Base-by-base conservation (phyloP, 2,888 invertebrate genomes). In the Acleris sparsana region DNA sequence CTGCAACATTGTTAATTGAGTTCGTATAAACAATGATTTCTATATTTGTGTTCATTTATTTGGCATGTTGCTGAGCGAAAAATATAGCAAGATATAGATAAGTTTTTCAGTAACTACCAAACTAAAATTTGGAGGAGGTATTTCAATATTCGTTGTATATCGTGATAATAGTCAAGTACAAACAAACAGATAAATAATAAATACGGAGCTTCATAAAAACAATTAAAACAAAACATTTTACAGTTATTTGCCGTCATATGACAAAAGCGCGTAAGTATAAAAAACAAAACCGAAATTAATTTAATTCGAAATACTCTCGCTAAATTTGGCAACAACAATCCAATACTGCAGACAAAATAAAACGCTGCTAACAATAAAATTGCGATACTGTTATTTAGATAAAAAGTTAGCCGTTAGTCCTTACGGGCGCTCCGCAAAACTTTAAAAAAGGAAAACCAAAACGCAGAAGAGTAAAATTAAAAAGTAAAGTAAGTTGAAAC, bases 361-460 rank as follows among this genome's bases (percentile, higher is more conserved):
- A 67, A 69, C 58, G 43, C 17, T 44, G 62, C 39, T 46, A 58
- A 65, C 69, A 71, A 61, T 78, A 77, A 78, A 81, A 81, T 83
- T 80, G 78, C 78, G 79, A 81, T 82, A 80, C 83, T 78, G 80
- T 82, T 83, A 81, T 75, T 72, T 75, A 69, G 70, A 74, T 78
- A 83, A 83, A 83, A 83, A 84, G 79, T 69, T 75, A 72, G 76
- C 82, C 84, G 84, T 84, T 84, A 86, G 80, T 77, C 80, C 78
- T 81, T 76, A 80, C 79, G 71, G 71, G 71, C 79, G 81, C 73
- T 70, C 72, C 69, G 70, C 46, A 68, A 67, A 63, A 64, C 61
- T 66, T 61, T 67, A 70, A 70, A 39, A 66, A 69, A 53, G 57
- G n/a, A 13, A 52, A 58, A 53, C 53, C 25, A 56, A 65, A 65